Conservation (phyloP, 2,797 vertebrate genomes). For the Hemitrygon akajei region DNA sequence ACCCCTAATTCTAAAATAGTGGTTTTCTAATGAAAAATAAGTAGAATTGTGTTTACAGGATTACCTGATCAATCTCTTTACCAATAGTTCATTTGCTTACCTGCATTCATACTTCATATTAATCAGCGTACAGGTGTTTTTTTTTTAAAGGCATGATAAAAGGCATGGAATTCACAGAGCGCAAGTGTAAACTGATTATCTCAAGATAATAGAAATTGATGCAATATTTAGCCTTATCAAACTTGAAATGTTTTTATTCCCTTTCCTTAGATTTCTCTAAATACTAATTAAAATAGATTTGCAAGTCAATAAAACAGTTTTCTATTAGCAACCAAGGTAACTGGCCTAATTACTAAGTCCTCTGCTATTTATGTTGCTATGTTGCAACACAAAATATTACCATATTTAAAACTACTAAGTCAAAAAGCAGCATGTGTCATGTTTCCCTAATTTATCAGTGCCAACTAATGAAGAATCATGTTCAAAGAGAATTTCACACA, state of each 20-base stretch:
- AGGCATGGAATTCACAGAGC: neutral
- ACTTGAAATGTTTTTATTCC: neutral
- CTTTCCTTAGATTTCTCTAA: neutral
- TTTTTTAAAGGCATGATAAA: neutral
- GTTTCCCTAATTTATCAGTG: slow-evolving; percentile 29
- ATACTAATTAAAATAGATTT: slow-evolving; percentile 34
- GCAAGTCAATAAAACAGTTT: slow-evolving; percentile 36
- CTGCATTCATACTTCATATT: neutral
- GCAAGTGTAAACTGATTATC: neutral
- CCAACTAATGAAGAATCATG: slow-evolving; percentile 16
- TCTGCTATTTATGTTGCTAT: slow-evolving; percentile 1
- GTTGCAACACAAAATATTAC: slow-evolving; percentile 8
- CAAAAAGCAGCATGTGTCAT: slow-evolving; percentile 13
- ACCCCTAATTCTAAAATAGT: neutral
- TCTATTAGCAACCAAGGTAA: slow-evolving; percentile 31
- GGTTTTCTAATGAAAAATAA: neutral
- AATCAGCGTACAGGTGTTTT: neutral
- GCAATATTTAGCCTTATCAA: neutral
- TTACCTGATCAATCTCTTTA: neutral
- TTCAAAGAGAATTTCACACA: neutral
- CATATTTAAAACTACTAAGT: neutral
- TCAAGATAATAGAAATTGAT: neutral
- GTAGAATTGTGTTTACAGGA: neutral
- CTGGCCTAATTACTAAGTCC: slow-evolving; percentile 31
- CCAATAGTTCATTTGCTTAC: neutral